Base-by-base conservation (phyloP, 1,140 invertebrate species). In the Drosophila persimilis region DNA sequence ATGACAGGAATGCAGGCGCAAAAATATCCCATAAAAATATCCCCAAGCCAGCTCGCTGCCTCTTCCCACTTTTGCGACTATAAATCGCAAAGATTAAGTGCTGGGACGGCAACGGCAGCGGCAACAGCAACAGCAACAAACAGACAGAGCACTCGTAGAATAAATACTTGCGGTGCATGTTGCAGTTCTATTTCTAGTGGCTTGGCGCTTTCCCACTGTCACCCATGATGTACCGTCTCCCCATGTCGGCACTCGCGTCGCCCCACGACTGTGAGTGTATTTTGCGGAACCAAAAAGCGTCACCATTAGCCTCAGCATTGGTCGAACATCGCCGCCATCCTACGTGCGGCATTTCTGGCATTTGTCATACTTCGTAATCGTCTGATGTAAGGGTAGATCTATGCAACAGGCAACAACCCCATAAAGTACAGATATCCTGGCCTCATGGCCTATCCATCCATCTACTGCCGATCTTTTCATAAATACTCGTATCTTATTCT, bases 31-130 rank as follows among this genome's bases (percentile, higher is more conserved):
- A 62, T 51, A 66, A 24, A 63, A 57, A 73, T 62, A 63, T 56
- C 13, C 15, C 31, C 31, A 50, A 39, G 43, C 29, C 15, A 31
- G 55, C 17, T 11, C 43, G 48, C 60, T 64, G 47, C 48, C 57
- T 13, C 31, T 39, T 39, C 43, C 46, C 35, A 15, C 13, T 65
- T 70, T 63, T 48, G 39, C 17, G 48, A 71, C 81, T 67, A 88
- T 88, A 88, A 86, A 86, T 86, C 70, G 83, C 83, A 20, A 81
- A 85, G 81, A 85, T 85, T 85, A 85, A 81, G 81, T 85, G 71
- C 81, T 73, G 47, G 48, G 45, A 47, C 35, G 43, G 35, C 39
- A 39, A 39, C 11, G 4, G 41, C 26, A 8, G 8, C 29, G 8
- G 29, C 8, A 31, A 31, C 29, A 3, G 29, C 7, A 44, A 58